Conservation (phyloP, 2,113 vertebrate genomes). For the Microtus ochrogaster region DNA sequence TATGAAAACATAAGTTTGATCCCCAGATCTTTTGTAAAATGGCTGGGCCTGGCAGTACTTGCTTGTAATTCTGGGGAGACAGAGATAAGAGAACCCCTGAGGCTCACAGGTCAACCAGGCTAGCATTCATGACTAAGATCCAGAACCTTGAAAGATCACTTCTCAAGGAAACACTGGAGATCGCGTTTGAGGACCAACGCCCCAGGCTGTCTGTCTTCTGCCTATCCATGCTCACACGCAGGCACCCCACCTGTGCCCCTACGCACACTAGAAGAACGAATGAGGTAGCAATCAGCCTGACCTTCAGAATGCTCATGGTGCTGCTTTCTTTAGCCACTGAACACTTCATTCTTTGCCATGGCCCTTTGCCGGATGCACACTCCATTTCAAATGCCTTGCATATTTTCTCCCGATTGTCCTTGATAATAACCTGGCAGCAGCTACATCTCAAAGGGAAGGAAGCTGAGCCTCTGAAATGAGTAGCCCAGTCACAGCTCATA, state of each 20-base stretch:
- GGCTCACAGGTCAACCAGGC: not conserved
- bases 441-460: conserved; percentile 25
- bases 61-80: not conserved
- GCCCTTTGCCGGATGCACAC: not conserved
- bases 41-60: not conserved
- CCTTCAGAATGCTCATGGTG: not conserved
- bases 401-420: conserved; percentile 39
- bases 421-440: not conserved
- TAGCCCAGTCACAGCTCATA: not conserved
- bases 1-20: too few species aligned
- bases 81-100: not conserved
- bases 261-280: not conserved
- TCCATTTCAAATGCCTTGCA: not conserved
- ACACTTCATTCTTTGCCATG: conserved; percentile 1
- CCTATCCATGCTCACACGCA: not conserved
- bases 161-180: not conserved
- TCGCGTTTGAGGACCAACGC: not conserved
- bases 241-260: too few species aligned
- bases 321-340: conserved; percentile 21
- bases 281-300: not conserved
- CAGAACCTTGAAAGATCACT: not conserved
- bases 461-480: not conserved
- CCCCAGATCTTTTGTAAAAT: too few species aligned
- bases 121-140: not conserved
- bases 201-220: not conserved